Percentiles rank a stretch among this genome's conserved stretches.
phyloP scores from a whole-genome alignment of 2,797 vertebrate species.

The Hemibagrus guttatus region DNA sequence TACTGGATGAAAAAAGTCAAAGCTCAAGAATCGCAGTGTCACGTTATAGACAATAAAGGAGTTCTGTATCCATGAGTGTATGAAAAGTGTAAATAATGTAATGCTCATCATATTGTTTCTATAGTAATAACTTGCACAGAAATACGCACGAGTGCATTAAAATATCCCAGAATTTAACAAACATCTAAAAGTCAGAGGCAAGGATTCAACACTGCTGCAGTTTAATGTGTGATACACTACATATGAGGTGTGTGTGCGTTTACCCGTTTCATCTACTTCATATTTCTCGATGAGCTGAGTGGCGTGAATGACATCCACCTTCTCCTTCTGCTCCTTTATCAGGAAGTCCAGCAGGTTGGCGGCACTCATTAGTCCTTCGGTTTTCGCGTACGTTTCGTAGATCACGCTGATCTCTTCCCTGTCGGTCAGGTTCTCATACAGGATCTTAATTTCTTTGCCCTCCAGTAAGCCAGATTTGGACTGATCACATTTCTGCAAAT shows the following conservation, averaged over 20 bases:
- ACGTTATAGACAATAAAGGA: not conserved
- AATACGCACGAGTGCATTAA: too few relatives aligned
- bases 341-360: slow-evolving; percentile 84
- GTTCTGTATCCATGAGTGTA: not conserved
- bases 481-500: slow-evolving; percentile 85
- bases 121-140: too few relatives aligned
- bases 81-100: not conserved
- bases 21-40: not conserved
- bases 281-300: slow-evolving; percentile 84
- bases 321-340: slow-evolving; percentile 79
- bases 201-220: not conserved
- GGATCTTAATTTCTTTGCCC: slow-evolving; percentile 85
- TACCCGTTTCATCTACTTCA: slow-evolving; percentile 87
- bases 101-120: too few relatives aligned
- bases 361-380: slow-evolving; percentile 76
- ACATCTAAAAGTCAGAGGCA: not conserved
- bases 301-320: slow-evolving; percentile 71
- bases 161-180: too few relatives aligned
- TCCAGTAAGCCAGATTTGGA: slow-evolving; percentile 85
- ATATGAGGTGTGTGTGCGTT: slow-evolving; percentile 38
- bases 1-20: not conserved
- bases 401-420: slow-evolving; percentile 85
- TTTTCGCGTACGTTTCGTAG: slow-evolving; percentile 76
- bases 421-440: slow-evolving; percentile 88
- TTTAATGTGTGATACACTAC: too few relatives aligned